Base-by-base conservation (phyloP, 2,797 vertebrate species). In the Muscicapa striata region DNA sequence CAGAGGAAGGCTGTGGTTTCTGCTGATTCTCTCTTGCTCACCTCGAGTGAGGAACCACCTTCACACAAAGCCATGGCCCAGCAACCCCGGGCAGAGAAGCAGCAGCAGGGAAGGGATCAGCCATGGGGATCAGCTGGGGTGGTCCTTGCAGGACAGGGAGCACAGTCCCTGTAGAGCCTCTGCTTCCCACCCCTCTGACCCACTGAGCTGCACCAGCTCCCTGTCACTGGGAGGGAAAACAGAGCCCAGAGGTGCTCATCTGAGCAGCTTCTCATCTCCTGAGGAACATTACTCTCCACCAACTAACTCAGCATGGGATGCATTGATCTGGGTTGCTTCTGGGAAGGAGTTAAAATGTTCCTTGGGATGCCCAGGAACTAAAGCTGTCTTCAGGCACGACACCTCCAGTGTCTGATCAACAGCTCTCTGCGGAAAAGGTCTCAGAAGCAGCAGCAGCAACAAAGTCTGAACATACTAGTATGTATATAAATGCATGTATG, bases 31-130 rank as follows among this genome's bases (percentile, higher is more conserved):
- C 57, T 70, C 69, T 51, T 3, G 1, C 82, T 88, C 58, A 64
- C 58, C 15, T 38, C 0, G 12, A 48, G 48, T 7, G 18, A 77
- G 52, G 80, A 87, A 49, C 36, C 22, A 45, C 17, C 19, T 69
- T 62, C 1, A 2, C 38, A 41, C 29, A 16, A 49, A 83, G 58
- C 11, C 41, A 15, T 17, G 2, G 0, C 34, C 0, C 1, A 5
- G 26, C 34, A 23, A 55, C 30, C 40, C 55, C 24, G 13, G n/a
- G 8, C 72, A 36, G 18, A 68, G 41, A 43, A 30, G 40, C 26
- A 57, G 41, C 51, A n/a, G 40, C 26, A 52, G 41, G 23, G 29
- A 5, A 1, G 26, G 62, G 57, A 57, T 72, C 41, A 72, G 70
- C 34, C 29, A 2, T 0, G 11, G 12, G 2, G 11, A n/a, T 18